Percentiles rank a stretch among this genome's conserved stretches.
These are phyloP conservation scores for Trichoplusia ni DNA, from an alignment of 1,140 invertebrate species.

Conservation along the genomic window DNA sequence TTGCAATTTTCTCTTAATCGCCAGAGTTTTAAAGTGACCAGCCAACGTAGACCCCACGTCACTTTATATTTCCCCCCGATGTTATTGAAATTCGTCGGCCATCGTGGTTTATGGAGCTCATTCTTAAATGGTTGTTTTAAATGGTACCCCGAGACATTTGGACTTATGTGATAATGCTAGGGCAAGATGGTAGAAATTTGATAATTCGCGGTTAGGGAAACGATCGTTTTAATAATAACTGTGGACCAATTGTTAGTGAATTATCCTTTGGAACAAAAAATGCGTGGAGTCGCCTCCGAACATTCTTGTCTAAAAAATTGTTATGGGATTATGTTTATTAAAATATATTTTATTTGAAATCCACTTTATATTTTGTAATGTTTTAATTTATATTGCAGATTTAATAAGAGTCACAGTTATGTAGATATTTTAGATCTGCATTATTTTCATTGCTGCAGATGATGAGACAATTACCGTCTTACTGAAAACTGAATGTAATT, in stretches of 20 bases:
- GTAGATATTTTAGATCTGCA: too few relatives aligned
- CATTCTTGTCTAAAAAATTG: too few relatives aligned
- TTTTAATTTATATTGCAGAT: too few relatives aligned
- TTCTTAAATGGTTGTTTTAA: conserved; percentile 32
- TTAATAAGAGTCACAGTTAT: too few relatives aligned
- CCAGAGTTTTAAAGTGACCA: conserved; percentile 54
- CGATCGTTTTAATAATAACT: conserved; percentile 78
- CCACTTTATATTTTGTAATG: too few relatives aligned
- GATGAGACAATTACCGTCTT: not conserved
- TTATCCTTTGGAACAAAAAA: conserved; percentile 52
- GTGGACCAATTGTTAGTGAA: conserved; percentile 63
- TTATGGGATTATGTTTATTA: too few relatives aligned
- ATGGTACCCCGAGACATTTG: conserved; percentile 66
- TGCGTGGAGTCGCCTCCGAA: conserved; percentile 47
- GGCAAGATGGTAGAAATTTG: conserved; percentile 75
- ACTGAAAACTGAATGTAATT: conserved; percentile 8
- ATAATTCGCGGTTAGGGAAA: conserved; percentile 78
- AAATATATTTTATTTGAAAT: too few relatives aligned
- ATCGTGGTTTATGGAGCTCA: conserved; percentile 32
- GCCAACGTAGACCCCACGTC: conserved; percentile 43
- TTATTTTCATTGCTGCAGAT: not conserved
- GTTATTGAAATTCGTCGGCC: not conserved
- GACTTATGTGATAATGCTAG: conserved; percentile 79
- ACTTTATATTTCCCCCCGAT: conserved; percentile 8
- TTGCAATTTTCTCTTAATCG: conserved; percentile 77